These are phyloP conservation scores for Tetramorium bicarinatum DNA, from an alignment of 2,888 invertebrate genomes.

Conservation along the genomic window DNA sequence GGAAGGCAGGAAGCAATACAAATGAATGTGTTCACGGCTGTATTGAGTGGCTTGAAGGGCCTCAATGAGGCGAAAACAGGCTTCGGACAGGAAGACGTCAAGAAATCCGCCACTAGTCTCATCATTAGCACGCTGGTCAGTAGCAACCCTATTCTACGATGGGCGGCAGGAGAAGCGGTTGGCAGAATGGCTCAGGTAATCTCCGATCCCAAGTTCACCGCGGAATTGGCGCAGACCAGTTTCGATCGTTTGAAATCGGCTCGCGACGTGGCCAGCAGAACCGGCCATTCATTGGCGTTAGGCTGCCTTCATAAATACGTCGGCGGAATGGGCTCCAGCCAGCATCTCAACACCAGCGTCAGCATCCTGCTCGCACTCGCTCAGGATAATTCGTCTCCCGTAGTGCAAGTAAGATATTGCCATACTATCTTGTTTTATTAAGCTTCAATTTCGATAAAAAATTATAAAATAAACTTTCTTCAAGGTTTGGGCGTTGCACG, in stretches of 20 bases:
- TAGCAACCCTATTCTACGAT: slow-evolving; percentile 93
- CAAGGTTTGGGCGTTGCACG: slow-evolving; percentile 98
- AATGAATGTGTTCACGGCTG: slow-evolving; percentile 98
- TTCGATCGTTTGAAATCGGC: slow-evolving; percentile 95
- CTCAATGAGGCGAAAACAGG: slow-evolving; percentile 95
- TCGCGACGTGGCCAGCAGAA: slow-evolving; percentile 94
- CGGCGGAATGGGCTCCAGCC: slow-evolving; percentile 98
- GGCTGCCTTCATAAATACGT: slow-evolving; percentile 98
- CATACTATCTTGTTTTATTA: background rate
- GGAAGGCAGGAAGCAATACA: slow-evolving; percentile 97
- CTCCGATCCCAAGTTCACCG: slow-evolving; percentile 94
- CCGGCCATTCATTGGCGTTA: slow-evolving; percentile 96
- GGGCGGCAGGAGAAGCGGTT: slow-evolving; percentile 97
- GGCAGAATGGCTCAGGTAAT: slow-evolving; percentile 97
- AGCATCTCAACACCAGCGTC: slow-evolving; percentile 97
- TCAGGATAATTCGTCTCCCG: slow-evolving; percentile 96
- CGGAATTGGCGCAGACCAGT: slow-evolving; percentile 95
- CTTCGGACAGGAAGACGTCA: slow-evolving; percentile 96
- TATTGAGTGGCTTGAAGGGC: slow-evolving; percentile 95
- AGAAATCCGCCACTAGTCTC: slow-evolving; percentile 93
- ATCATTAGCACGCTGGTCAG: slow-evolving; percentile 93
- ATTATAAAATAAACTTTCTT: slow-evolving; percentile 37
- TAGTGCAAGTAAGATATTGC: slow-evolving; percentile 92
- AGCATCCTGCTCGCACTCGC: slow-evolving; percentile 97
- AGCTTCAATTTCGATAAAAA: background rate